These are phyloP conservation scores for Dinoponera quadriceps DNA, from an alignment of 1,140 invertebrate genomes.

Conservation along the genomic window DNA sequence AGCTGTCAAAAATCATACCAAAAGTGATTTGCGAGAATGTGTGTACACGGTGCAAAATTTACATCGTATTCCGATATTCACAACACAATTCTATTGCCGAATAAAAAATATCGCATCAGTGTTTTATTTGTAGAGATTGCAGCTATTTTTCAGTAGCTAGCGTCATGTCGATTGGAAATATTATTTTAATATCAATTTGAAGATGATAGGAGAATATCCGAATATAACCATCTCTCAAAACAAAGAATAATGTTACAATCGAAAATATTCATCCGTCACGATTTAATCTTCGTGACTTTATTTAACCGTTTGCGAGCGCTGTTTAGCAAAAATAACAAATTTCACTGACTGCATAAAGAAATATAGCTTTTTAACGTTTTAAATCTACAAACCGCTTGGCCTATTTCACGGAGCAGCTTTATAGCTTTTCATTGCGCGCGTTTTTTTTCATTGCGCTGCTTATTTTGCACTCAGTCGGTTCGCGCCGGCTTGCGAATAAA, in stretches of 20 bases:
- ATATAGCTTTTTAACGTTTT: slow-evolving; percentile 14
- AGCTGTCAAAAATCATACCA: slow-evolving; percentile 29
- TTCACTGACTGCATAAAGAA: slow-evolving; percentile 14
- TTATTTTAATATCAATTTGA: too few species aligned
- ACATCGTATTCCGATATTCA: slow-evolving; percentile 3
- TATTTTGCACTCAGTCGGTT: background rate
- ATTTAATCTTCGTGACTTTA: background rate
- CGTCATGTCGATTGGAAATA: background rate
- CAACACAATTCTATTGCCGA: background rate
- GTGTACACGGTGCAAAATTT: background rate
- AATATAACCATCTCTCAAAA: background rate
- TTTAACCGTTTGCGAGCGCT: background rate
- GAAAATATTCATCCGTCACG: background rate
- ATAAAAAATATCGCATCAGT: background rate
- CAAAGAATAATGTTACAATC: background rate
- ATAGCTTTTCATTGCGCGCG: background rate
- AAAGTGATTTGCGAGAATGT: slow-evolving; percentile 10
- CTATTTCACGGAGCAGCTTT: slow-evolving; percentile 1
- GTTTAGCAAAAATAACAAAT: slow-evolving; percentile 28
- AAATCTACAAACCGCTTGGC: slow-evolving; percentile 9
- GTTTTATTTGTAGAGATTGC: too few species aligned
- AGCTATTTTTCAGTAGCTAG: too few species aligned
- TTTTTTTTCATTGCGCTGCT: slow-evolving; percentile 11
- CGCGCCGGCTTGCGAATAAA: background rate
- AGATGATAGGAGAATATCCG: background rate